Evolutionary conservation across 2,113 vertebrate genomes (phyloP).

Genomic region (Myotis brandtii): DNA sequence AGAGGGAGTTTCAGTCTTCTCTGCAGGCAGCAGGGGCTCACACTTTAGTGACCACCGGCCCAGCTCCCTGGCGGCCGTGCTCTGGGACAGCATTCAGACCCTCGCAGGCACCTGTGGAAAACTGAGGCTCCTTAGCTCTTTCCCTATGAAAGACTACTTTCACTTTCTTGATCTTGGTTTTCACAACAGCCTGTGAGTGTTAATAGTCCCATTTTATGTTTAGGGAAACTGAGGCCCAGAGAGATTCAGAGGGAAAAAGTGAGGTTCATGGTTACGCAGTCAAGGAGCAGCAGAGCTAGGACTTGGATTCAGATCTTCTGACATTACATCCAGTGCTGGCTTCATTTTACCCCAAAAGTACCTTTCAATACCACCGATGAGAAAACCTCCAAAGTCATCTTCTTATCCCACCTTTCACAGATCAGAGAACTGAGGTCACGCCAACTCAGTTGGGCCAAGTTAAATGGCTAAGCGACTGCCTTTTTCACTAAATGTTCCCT

Average conservation of each 20-base stretch:
- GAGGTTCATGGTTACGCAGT: neutral
- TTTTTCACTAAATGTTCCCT: neutral
- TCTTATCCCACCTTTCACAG: neutral
- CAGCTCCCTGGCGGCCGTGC: neutral
- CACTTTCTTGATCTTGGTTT: neutral
- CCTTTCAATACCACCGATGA: neutral
- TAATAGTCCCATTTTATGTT: neutral
- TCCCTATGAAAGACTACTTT: neutral
- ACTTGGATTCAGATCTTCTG: neutral
- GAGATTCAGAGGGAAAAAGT: neutral
- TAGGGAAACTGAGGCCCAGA: slow-evolving; percentile 22
- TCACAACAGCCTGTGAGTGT: neutral
- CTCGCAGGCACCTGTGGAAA: neutral
- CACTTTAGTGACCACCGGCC: neutral
- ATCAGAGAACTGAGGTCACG: neutral
- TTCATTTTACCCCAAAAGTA: neutral
- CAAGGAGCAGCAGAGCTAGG: neutral
- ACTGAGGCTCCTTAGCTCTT: neutral
- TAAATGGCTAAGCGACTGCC: neutral
- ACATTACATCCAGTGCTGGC: neutral
- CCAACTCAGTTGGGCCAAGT: neutral
- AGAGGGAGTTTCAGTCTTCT: neutral
- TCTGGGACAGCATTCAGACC: too few relatives aligned
- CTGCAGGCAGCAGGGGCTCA: neutral
- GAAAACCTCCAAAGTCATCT: neutral